A percentile compares a stretch with the other conserved stretches of the same genome.
These are phyloP conservation scores for Drosophila rufa DNA, from an alignment of 1,140 invertebrate species.

Conservation along the genomic window DNA sequence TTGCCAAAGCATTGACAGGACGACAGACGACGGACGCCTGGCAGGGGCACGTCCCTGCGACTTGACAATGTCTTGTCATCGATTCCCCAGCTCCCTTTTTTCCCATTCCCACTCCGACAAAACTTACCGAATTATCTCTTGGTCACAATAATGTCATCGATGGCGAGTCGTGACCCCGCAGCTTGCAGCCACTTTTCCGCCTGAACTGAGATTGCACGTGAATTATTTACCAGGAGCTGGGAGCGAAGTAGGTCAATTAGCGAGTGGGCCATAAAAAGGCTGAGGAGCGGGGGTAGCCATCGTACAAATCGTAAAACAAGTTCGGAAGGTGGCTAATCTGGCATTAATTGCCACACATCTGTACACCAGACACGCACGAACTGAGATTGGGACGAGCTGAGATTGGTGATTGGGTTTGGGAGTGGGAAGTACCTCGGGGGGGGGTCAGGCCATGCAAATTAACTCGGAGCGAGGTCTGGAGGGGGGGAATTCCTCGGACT, in stretches of 20 bases:
- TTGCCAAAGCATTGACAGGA: slow-evolving; percentile 63
- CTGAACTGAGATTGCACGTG: slow-evolving; percentile 15
- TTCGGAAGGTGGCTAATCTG: slow-evolving; percentile 69
- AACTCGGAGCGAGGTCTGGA: background rate
- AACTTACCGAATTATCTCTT: slow-evolving; percentile 62
- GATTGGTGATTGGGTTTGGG: background rate
- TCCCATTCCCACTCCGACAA: background rate
- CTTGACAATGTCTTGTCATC: slow-evolving; percentile 55
- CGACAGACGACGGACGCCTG: too few species aligned
- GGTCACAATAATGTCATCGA: slow-evolving; percentile 42
- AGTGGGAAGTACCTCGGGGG: background rate
- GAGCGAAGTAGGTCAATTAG: slow-evolving; percentile 66
- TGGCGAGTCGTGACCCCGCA: slow-evolving; percentile 4
- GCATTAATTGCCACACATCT: slow-evolving; percentile 78
- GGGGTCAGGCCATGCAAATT: slow-evolving; percentile 15
- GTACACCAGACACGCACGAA: slow-evolving; percentile 65
- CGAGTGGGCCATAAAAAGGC: slow-evolving; percentile 12
- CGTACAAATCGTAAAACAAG: slow-evolving; percentile 36
- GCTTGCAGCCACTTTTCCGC: background rate
- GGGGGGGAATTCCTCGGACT: background rate
- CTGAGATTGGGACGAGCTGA: slow-evolving; percentile 11
- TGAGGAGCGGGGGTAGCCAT: too few species aligned
- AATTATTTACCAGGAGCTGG: slow-evolving; percentile 46
- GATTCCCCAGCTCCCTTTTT: background rate
- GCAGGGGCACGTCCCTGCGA: slow-evolving; percentile 3